Base-by-base conservation (phyloP, 2,113 vertebrate species). In the Bos indicus region DNA sequence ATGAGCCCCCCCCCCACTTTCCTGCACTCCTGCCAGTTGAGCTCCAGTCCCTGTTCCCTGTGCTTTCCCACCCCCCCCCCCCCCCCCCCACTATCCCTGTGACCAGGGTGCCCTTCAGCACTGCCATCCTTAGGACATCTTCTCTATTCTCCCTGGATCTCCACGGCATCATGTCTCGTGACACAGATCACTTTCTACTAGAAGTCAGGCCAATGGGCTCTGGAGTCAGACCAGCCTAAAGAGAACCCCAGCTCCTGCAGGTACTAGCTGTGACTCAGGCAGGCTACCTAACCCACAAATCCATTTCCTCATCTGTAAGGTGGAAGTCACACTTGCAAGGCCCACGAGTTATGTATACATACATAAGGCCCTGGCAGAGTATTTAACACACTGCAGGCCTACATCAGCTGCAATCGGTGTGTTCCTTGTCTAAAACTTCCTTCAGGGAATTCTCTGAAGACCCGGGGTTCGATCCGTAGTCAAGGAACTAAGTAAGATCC, bases 1-100 rank as follows among this genome's bases (percentile, higher is more conserved):
- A 3, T 30, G 17, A 36, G 46, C 9, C 40, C n/a, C 1, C 5
- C 25, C 7, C 6, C 33, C 1, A 0, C 59, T 26, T 59, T 51
- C 64, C 40, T 60, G 25, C n/a, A 67, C 33, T 17, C 33, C 57
- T 33, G 48, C 59, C 25, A 30, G 15, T 85, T 25, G 15, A 78
- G 11, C 40, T 46, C 13, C 2, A 2, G n/a, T 51, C 28, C 84
- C 81, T 36, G 19, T 33, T 60, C 52, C 36, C 59, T 48, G 13
- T 15, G 15, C 83, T 81, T 8, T 85, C 48, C 51, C 71, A 36
- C 19, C 26, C 52, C 28, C 16, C 3, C 19, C 26, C 52, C n/a
- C n/a, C n/a, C n/a, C n/a, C n/a, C 28, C 16, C 2, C 0, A 1
- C 21, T 46, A 80, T 14, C 36, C 40, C 82, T 74, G 15, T 36